phyloP scores from a whole-genome alignment of 2,888 invertebrate species.

The Hartigia nigra region DNA sequence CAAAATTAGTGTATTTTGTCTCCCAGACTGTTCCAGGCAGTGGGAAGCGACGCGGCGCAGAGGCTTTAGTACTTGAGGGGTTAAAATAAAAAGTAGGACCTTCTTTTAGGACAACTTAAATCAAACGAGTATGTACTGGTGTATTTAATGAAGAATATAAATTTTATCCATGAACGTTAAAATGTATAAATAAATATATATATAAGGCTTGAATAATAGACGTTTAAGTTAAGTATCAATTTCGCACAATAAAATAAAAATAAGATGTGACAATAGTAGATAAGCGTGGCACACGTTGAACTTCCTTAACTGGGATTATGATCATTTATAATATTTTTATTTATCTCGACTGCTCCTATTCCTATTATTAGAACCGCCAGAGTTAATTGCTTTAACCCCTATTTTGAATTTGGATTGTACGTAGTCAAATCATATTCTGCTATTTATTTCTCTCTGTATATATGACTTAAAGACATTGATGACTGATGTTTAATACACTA shows the following conservation, averaged over 20 bases:
- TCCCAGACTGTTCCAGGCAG: too few relatives aligned
- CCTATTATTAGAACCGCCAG: background rate
- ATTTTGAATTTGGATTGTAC: background rate
- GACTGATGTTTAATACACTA: background rate
- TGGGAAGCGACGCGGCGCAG: too few relatives aligned
- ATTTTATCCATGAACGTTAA: background rate
- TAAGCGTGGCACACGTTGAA: background rate
- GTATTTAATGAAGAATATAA: background rate
- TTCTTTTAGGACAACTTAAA: background rate
- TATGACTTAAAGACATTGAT: background rate
- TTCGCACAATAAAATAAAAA: background rate
- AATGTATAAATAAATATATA: background rate
- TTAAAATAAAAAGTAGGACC: background rate
- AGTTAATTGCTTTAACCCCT: background rate
- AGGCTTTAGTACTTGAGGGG: too few relatives aligned
- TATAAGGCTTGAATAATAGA: background rate
- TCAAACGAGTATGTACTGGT: background rate
- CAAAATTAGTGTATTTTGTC: too few relatives aligned
- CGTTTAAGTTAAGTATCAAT: background rate
- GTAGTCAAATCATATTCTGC: constrained; percentile 15
- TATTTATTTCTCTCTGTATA: constrained; percentile 25
- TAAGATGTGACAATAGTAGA: background rate
- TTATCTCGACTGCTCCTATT: background rate
- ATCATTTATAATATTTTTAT: background rate
- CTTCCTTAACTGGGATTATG: background rate